Evolutionary conservation across 2,797 vertebrate genomes (phyloP).

Genomic region (Halcyon leucocephala): DNA sequence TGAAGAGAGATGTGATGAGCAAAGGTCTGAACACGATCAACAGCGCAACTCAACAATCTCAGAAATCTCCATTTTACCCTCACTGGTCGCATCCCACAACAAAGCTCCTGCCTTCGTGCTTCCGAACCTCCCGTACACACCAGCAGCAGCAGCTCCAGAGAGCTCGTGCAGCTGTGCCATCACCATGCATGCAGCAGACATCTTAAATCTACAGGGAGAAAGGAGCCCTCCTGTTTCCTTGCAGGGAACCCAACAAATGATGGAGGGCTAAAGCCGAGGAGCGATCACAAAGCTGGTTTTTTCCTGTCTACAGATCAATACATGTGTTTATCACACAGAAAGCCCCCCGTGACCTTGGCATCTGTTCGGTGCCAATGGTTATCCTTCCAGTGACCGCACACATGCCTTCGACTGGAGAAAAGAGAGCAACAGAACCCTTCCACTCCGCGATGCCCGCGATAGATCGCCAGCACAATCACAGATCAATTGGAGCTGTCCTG

Average conservation of each 20-base stretch:
- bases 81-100: not conserved
- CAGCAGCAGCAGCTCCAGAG: not conserved
- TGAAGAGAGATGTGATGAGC: not conserved
- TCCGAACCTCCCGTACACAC: not conserved
- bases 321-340: not conserved
- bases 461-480: not conserved
- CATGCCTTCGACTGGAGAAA: not conserved
- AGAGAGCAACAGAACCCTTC: not conserved
- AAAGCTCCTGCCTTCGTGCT: not conserved
- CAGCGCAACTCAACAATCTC: not conserved
- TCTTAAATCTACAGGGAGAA: not conserved
- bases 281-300: rapidly evolving
- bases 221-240: not conserved
- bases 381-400: not conserved
- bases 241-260: not conserved
- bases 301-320: not conserved
- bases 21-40: not conserved
- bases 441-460: rapidly evolving
- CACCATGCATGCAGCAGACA: not conserved
- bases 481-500: not conserved
- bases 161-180: not conserved
- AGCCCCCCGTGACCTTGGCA: not conserved
- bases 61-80: not conserved
- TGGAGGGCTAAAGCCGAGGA: not conserved
- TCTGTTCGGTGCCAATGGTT: not conserved